Conservation (phyloP, 2,888 invertebrate species). For the Thereva unica region DNA sequence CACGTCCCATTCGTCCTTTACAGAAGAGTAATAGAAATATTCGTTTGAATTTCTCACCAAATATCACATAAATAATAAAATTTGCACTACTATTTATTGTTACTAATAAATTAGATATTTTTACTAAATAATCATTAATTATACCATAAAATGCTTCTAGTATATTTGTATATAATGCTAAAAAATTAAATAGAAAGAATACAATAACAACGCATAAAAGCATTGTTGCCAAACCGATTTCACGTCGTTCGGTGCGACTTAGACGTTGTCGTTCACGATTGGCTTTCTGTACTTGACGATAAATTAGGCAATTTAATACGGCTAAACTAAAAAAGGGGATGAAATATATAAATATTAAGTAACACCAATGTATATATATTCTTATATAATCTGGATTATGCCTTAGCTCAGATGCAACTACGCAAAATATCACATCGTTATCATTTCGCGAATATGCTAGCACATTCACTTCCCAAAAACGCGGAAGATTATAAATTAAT, state of each 20-base stretch:
- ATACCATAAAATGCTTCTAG: constrained; percentile 77
- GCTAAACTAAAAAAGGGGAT: constrained; percentile 88
- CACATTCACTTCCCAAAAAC: constrained; percentile 72
- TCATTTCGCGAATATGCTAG: constrained; percentile 56
- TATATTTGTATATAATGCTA: constrained; percentile 84
- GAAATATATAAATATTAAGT: constrained; percentile 91
- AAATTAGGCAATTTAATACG: constrained; percentile 88
- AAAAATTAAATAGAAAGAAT: constrained; percentile 89
- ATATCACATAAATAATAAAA: constrained; percentile 96
- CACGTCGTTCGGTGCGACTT: constrained; percentile 86
- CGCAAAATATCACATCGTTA: constrained; percentile 70
- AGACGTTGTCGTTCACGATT: constrained; percentile 87
- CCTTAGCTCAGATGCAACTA: constrained; percentile 70
- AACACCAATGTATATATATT: constrained; percentile 92
- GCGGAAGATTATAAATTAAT: constrained; percentile 82
- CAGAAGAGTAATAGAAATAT: constrained; percentile 82
- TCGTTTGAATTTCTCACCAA: constrained; percentile 94
- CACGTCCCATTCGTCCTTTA: constrained; percentile 66
- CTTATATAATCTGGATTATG: constrained; percentile 75
- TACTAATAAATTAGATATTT: constrained; percentile 87
- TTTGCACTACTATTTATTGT: constrained; percentile 97
- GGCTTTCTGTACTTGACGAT: constrained; percentile 85
- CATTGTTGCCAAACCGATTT: constrained; percentile 94
- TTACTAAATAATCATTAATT: constrained; percentile 72
- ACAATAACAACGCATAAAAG: constrained; percentile 91